These are phyloP conservation scores for Drosophila mimetica DNA, from an alignment of 2,888 invertebrate genomes.

Conservation along the genomic window DNA sequence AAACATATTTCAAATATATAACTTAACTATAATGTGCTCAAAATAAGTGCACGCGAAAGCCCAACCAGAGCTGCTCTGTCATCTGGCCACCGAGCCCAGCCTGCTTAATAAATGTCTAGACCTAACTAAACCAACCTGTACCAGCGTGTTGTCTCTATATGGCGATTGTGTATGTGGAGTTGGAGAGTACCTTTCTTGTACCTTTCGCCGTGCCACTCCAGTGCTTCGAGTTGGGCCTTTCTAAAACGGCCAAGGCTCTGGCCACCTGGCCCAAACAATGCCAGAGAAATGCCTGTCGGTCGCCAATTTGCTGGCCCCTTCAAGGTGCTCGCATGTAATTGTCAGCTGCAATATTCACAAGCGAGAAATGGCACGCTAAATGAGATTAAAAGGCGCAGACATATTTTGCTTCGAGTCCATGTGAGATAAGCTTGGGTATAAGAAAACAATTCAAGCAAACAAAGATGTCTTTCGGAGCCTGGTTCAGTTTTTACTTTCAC, in stretches of 20 bases:
- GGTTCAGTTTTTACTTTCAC: neutral
- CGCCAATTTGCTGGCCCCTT: conserved; percentile 46
- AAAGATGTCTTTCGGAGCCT: neutral
- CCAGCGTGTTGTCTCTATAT: conserved; percentile 19
- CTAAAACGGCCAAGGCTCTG: conserved; percentile 34
- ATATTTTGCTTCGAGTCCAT: conserved; percentile 10
- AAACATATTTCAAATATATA: conserved; percentile 38
- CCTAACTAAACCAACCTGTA: conserved; percentile 46
- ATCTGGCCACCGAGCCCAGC: conserved; percentile 25
- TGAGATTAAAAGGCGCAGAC: conserved; percentile 27
- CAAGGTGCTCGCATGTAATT: conserved; percentile 37
- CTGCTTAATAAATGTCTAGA: conserved; percentile 67
- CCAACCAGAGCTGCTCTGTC: conserved; percentile 24
- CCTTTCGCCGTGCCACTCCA: conserved; percentile 33
- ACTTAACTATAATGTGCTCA: conserved; percentile 22
- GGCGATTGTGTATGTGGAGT: conserved; percentile 12
- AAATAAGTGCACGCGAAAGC: conserved; percentile 14
- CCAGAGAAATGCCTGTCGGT: conserved; percentile 42
- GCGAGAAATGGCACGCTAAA: conserved; percentile 32
- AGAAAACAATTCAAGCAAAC: conserved; percentile 1
- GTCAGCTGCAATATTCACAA: conserved; percentile 21
- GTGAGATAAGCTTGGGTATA: conserved; percentile 1
- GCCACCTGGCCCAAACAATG: conserved; percentile 45
- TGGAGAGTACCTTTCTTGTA: conserved; percentile 32
- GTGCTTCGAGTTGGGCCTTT: conserved; percentile 32